Conservation (phyloP, 2,113 vertebrate genomes). For the Bostrychus sinensis region DNA sequence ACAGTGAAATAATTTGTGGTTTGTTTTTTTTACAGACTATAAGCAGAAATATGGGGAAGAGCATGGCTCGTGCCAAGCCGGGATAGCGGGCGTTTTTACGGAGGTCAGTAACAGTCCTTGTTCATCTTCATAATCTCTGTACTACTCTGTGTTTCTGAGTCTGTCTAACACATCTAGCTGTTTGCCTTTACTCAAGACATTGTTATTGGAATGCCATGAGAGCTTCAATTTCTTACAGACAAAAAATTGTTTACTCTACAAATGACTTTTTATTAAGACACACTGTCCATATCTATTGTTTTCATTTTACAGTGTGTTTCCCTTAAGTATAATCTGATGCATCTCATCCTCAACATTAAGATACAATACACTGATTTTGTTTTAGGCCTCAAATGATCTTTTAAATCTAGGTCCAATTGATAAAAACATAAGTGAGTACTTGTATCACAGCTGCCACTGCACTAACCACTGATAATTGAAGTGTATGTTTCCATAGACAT, state of each 20-base stretch:
- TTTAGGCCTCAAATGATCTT: conserved; percentile 34
- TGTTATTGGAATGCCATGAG: not conserved
- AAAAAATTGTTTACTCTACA: not conserved
- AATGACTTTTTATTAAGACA: not conserved
- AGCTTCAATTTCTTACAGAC: not conserved
- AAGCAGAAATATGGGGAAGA: conserved; percentile 99
- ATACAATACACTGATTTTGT: conserved; percentile 2
- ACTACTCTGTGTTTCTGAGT: conserved; percentile 17
- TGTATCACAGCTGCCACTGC: conserved; percentile 24
- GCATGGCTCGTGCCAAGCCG: conserved; percentile 97
- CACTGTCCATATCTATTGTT: not conserved
- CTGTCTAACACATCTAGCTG: not conserved
- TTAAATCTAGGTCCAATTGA: conserved; percentile 34
- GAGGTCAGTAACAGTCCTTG: conserved; percentile 84
- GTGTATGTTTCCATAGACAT: conserved; percentile 38
- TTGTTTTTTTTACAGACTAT: conserved; percentile 87
- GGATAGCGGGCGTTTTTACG: conserved; percentile 92
- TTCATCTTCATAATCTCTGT: conserved; percentile 42
- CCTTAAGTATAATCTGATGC: not conserved
- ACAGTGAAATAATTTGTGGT: conserved; percentile 76
- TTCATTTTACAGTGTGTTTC: not conserved
- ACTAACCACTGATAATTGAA: conserved; percentile 35
- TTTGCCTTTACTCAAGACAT: conserved; percentile 12
- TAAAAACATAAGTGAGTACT: conserved; percentile 17
- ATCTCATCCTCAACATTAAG: not conserved